Base-by-base conservation (phyloP, 2,797 vertebrate species). In the Clamator glandarius region DNA sequence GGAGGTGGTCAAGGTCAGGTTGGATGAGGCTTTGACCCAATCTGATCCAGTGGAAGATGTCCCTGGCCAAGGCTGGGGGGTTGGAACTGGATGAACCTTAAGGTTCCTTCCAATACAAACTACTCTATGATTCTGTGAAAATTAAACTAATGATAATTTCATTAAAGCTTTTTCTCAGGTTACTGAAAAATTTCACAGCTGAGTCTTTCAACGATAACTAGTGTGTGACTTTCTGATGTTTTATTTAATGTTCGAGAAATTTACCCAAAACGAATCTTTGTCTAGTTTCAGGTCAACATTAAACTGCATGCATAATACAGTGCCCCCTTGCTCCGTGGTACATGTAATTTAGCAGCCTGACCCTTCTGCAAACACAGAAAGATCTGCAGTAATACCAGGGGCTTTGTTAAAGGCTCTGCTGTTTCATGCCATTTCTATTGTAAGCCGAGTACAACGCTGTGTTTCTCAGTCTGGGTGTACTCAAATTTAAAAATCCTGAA, bases 401-500 rank as follows among this genome's bases (percentile, higher is more conserved):
- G 35, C 70, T 84, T 72, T 87, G 64, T n/a, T 54, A 78, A 62
- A 85, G 58, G 10, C 28, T 62, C 73, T 72, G 48, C 61, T 83
- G 19, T 35, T 91, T 81, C 42, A 52, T 0, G 0, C 17, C 35
- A 31, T 55, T 85, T 81, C 51, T 62, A 5, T 31, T 23, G 23
- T n/a, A 58, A 92, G 58, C 62, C 51, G 61, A 70, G 42, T 58
- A 42, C 52, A 79, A 1, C 21, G 17, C 50, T 55, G 44, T n/a
- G 61, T 50, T 23, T 95, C 63, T 78, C 82, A 25, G 51, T 55
- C 44, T 55, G 51, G 51, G 6, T 35, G 62, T 28, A 36, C 9
- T 41, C 74, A 78, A 69, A 85, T 55, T 50, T 41, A 78, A 50
- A n/a, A 31, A 66, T 50, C 36, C 46, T 91, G 36, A 91, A 93